Evolutionary conservation across 1,140 invertebrate species (phyloP).

Genomic region (Caerostris darwini): DNA sequence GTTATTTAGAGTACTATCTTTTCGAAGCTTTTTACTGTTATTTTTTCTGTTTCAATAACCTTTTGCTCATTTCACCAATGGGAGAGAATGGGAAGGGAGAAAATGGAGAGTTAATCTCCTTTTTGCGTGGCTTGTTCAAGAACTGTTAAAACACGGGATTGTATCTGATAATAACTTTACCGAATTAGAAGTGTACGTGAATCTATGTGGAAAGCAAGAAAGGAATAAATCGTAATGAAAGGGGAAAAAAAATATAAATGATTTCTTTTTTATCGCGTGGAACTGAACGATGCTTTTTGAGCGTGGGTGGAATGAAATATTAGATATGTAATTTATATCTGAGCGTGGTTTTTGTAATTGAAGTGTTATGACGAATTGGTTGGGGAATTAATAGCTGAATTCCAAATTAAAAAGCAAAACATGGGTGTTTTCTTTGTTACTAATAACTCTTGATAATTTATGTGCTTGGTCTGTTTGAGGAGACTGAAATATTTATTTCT

Average conservation of each 20-base stretch:
- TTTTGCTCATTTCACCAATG: not conserved
- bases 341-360: not conserved
- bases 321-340: not conserved
- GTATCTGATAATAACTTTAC: not conserved
- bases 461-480: not conserved
- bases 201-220: not conserved
- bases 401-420: not conserved
- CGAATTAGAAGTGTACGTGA: not conserved
- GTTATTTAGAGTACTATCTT: constrained; percentile 1
- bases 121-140: not conserved
- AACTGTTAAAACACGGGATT: not conserved
- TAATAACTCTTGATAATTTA: not conserved
- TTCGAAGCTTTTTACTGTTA: not conserved
- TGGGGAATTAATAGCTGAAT: not conserved
- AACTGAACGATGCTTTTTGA: not conserved
- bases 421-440: not conserved
- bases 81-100: not conserved
- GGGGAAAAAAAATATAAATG: not conserved
- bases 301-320: not conserved
- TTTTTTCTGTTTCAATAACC: not conserved
- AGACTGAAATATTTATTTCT: too few species aligned
- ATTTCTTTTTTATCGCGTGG: not conserved
- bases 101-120: not conserved
- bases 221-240: not conserved
- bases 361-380: not conserved